Evolutionary conservation across 2,797 vertebrate genomes (phyloP), one percentile per base, ranked within the genome.

Genomic region (Notolabrus celidotus): DNA sequence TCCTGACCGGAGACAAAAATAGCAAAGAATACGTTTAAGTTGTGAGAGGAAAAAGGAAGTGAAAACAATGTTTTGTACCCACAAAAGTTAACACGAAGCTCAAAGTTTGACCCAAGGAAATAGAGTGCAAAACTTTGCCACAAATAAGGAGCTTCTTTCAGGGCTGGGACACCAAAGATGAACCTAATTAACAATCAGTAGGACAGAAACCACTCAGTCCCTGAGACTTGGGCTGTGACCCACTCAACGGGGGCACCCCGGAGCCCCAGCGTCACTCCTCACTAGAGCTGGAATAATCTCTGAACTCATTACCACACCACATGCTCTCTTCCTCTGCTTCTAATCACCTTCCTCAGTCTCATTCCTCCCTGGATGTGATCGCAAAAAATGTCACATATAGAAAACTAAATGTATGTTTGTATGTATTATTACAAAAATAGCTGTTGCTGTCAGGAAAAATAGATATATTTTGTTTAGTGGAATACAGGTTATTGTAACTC

Each of bases 1-100:
- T 97, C 95, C 95, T 96, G 87, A 46, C 2, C 45, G 47, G 23
- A 65, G 16, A 63, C 14, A 63, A 23, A 53, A 17, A 71, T 3
- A 39, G 5, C 41, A 14, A 29, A 33, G 42, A 52, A 5, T 10
- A 22, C 19, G 22, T 23, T 23, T 5, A 23, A 23, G 1, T 3
- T 0, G 5, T 12, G 43, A 45, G 1, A 22, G 43, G 1, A 12
- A 11, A 45, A 10, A 2, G n/a, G 7, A n/a, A 42, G n/a, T n/a
- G 36, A 36, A 36, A 9, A 36, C 34, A 15, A n/a, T n/a, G n/a
- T n/a, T n/a, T n/a, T n/a, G n/a, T n/a, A n/a, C n/a, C n/a, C n/a
- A n/a, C n/a, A n/a, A n/a, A n/a, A n/a, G n/a, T n/a, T n/a, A n/a
- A n/a, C n/a, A n/a, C n/a, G n/a, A n/a, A n/a, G n/a, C n/a, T n/a